Evolutionary conservation across 1,140 invertebrate genomes (phyloP).

Genomic region (Bombus confusus): DNA sequence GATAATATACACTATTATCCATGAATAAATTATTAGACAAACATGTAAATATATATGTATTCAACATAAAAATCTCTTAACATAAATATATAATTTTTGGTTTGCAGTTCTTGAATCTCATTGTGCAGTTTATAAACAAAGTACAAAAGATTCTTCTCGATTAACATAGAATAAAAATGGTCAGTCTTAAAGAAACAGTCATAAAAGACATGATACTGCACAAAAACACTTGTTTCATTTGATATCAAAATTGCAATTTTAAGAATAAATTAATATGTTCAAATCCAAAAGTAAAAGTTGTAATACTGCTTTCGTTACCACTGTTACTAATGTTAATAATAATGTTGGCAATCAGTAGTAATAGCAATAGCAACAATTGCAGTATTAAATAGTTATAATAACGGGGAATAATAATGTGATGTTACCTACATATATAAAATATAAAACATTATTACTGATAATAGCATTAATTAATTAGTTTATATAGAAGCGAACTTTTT

Average conservation of each 20-base stretch:
- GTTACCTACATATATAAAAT: slow-evolving; percentile 28
- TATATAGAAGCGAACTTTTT: neutral
- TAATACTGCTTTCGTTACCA: neutral
- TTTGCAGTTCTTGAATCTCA: slow-evolving; percentile 14
- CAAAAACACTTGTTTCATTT: slow-evolving; percentile 23
- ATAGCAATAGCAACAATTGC: neutral
- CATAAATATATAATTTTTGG: slow-evolving; percentile 38
- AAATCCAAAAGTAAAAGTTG: neutral
- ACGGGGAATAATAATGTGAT: slow-evolving; percentile 35
- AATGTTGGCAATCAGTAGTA: neutral
- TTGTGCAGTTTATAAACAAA: slow-evolving; percentile 31
- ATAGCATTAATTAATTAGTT: slow-evolving; percentile 8
- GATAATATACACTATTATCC: slow-evolving; percentile 16
- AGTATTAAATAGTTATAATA: slow-evolving; percentile 16
- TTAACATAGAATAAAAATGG: slow-evolving; percentile 26
- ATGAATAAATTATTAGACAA: slow-evolving; percentile 3
- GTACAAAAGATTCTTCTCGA: slow-evolving; percentile 10
- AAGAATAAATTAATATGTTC: neutral
- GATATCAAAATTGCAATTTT: neutral
- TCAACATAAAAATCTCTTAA: slow-evolving; percentile 28
- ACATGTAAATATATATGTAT: slow-evolving; percentile 10
- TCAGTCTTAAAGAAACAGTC: slow-evolving; percentile 51
- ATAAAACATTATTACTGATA: slow-evolving; percentile 32
- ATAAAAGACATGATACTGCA: slow-evolving; percentile 31
- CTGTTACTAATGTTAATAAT: neutral